Conservation (phyloP, 2,797 vertebrate genomes). For the Podargus strigoides region DNA sequence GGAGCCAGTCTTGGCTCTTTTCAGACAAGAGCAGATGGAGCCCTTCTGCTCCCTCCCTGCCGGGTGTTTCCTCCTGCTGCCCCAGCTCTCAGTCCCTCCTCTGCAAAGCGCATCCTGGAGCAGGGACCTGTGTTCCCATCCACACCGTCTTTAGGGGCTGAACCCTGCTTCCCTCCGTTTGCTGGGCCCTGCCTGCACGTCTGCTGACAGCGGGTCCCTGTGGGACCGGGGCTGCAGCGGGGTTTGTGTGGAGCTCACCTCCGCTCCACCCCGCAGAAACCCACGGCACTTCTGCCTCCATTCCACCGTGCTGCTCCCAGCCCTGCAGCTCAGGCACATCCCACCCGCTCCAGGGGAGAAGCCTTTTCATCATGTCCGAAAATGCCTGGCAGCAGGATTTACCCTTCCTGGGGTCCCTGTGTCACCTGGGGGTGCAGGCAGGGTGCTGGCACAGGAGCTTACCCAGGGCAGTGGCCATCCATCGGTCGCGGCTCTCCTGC, state of each 20-base stretch:
- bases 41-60: neutral
- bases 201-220: rapidly evolving
- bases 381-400: neutral
- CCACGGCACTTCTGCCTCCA: neutral
- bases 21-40: neutral
- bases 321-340: neutral
- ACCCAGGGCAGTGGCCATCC: neutral
- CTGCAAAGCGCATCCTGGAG: neutral
- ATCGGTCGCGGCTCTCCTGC: rapidly evolving
- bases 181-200: rapidly evolving
- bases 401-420: neutral
- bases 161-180: rapidly evolving
- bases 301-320: rapidly evolving
- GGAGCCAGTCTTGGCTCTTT: neutral
- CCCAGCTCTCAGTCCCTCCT: neutral
- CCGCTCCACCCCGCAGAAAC: rapidly evolving
- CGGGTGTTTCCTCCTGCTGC: no score
- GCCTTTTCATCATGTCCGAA: rapidly evolving
- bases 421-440: neutral
- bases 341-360: rapidly evolving
- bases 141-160: rapidly evolving
- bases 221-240: neutral
- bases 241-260: rapidly evolving
- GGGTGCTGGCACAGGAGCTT: neutral
- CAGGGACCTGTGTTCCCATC: neutral